phyloP scores from a whole-genome alignment of 2,888 invertebrate species.

The Nemurella pictetii region DNA sequence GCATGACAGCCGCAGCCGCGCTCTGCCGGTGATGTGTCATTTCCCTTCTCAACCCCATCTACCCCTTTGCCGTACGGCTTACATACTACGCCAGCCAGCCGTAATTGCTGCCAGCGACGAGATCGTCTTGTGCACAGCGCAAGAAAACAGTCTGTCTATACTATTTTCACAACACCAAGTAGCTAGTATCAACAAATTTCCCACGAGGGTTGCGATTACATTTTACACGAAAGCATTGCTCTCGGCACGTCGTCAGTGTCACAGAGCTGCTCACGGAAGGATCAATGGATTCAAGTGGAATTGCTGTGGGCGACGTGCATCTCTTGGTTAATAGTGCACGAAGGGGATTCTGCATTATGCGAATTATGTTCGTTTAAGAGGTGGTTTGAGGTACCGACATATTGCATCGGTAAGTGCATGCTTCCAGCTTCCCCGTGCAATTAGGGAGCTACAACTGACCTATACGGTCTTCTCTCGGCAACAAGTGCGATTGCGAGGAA shows the following conservation, averaged over 20 bases:
- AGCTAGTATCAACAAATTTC: constrained; percentile 22
- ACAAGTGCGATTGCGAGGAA: not conserved
- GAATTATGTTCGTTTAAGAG: not conserved
- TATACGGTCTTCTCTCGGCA: not conserved
- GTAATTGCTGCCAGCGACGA: not conserved
- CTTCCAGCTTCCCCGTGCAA: not conserved
- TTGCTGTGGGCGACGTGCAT: not conserved
- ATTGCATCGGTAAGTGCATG: not conserved
- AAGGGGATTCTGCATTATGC: not conserved
- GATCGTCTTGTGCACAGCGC: not conserved
- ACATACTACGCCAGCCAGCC: not conserved
- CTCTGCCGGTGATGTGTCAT: constrained; percentile 1
- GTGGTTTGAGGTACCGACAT: not conserved
- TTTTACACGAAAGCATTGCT: not conserved
- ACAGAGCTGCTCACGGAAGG: not conserved
- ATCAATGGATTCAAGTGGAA: not conserved
- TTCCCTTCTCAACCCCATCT: not conserved
- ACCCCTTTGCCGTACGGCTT: not conserved
- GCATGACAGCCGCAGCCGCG: not conserved
- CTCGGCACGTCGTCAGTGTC: constrained; percentile 4
- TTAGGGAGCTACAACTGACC: not conserved
- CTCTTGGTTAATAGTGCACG: not conserved
- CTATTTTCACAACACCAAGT: not conserved
- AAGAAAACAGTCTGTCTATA: not conserved
- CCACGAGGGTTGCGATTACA: constrained; percentile 10